Conservation (phyloP, 2,888 invertebrate genomes). For the Erebia epiphron region DNA sequence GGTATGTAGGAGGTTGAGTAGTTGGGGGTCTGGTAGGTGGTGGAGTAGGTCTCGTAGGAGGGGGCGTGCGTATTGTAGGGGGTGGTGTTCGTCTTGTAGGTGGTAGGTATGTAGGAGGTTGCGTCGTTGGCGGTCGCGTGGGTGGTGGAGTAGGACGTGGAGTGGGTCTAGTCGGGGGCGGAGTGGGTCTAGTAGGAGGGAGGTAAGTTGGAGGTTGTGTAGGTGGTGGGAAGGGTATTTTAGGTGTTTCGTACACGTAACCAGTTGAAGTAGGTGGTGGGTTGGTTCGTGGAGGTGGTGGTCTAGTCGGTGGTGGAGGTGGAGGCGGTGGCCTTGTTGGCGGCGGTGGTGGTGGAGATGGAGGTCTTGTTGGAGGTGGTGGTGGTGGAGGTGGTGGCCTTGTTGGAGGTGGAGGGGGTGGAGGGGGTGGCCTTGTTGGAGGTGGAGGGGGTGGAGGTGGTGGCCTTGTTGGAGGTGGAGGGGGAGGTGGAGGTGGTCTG, state of each 20-base stretch:
- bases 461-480: conserved; percentile 13
- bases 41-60: conserved; percentile 12
- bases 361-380: conserved; percentile 3
- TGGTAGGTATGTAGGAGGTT: conserved; percentile 31
- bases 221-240: conserved; percentile 36
- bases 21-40: conserved; percentile 25
- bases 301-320: conserved; percentile 1
- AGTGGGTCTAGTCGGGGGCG: conserved; percentile 11
- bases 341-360: conserved; percentile 26
- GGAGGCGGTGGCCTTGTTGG: neutral
- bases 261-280: conserved; percentile 48
- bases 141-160: conserved; percentile 10
- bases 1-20: conserved; percentile 21
- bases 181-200: conserved; percentile 15
- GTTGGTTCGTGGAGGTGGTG: conserved; percentile 17
- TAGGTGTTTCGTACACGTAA: conserved; percentile 53
- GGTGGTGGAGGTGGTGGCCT: conserved; percentile 13
- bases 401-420: conserved; percentile 1
- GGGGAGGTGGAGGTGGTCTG: conserved; percentile 20
- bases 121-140: conserved; percentile 35
- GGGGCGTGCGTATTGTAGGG: conserved; percentile 43
- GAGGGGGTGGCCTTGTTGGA: conserved; percentile 41
- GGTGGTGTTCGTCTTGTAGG: conserved; percentile 29
- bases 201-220: conserved; percentile 22
- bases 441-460: conserved; percentile 35